phyloP scores from a whole-genome alignment of 2,113 vertebrate genomes.

The Pithys albifrons region DNA sequence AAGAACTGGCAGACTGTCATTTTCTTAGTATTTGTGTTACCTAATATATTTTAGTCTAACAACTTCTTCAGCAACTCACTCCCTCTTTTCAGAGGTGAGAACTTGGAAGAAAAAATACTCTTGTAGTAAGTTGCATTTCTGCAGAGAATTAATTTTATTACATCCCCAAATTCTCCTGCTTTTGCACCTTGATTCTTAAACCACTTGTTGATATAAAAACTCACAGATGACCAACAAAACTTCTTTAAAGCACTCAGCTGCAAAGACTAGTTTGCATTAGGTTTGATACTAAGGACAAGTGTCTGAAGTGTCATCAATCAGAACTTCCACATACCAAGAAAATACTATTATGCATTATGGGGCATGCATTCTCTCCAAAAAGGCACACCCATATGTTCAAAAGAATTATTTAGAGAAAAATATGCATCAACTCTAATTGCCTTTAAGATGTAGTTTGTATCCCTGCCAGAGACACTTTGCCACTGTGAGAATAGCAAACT shows the following conservation, averaged over 20 bases:
- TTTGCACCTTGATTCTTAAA: neutral
- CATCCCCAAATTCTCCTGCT: neutral
- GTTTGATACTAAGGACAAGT: neutral
- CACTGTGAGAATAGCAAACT: neutral
- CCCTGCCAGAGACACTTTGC: neutral
- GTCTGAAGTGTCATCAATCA: accelerated
- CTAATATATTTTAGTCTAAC: neutral
- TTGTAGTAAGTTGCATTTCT: neutral
- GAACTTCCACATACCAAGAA: neutral
- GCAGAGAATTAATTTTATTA: neutral
- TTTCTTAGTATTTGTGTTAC: neutral
- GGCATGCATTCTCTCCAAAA: neutral
- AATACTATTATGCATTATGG: neutral
- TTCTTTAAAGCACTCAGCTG: neutral
- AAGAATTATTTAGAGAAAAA: neutral
- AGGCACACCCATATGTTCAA: neutral
- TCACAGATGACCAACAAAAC: neutral
- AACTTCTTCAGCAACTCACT: neutral
- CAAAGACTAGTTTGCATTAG: neutral
- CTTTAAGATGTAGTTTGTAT: neutral
- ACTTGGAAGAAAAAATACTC: neutral
- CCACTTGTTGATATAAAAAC: neutral
- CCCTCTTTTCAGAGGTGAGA: neutral
- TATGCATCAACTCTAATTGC: neutral
- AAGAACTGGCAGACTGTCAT: neutral